Conservation (phyloP, 2,113 vertebrate species). For the Leucopternis melanops region DNA sequence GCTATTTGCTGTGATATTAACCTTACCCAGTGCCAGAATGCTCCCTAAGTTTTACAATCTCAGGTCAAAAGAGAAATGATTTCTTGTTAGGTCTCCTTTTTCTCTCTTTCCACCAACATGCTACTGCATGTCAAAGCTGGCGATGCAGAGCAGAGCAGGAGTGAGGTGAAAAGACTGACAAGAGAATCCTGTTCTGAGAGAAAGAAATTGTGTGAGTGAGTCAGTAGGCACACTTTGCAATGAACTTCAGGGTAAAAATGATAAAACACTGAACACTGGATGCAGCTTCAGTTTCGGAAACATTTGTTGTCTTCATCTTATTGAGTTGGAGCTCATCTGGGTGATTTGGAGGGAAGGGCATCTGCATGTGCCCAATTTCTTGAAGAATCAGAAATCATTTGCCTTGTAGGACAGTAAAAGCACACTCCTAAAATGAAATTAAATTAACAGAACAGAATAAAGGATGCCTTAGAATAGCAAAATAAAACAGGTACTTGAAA, state of each 20-base stretch:
- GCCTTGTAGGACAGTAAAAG: too few species aligned
- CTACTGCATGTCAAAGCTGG: slow-evolving; percentile 4
- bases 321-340: neutral
- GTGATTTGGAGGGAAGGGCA: neutral
- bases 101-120: neutral
- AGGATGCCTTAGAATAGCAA: too few species aligned
- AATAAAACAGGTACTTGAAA: too few species aligned
- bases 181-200: neutral
- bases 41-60: slow-evolving; percentile 39
- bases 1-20: slow-evolving; percentile 61
- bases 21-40: slow-evolving; percentile 30
- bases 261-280: neutral
- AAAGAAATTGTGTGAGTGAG: neutral
- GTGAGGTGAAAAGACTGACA: slow-evolving; percentile 5
- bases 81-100: slow-evolving; percentile 12
- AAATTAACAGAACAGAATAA: too few species aligned
- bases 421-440: too few species aligned
- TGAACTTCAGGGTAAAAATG: neutral
- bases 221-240: neutral
- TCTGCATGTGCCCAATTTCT: too few species aligned
- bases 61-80: slow-evolving; percentile 32
- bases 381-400: too few species aligned
- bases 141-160: slow-evolving; percentile 11
- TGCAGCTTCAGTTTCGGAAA: neutral
- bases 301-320: neutral